phyloP scores from a whole-genome alignment of 2,888 invertebrate species.

The Habrosyne pyritoides region DNA sequence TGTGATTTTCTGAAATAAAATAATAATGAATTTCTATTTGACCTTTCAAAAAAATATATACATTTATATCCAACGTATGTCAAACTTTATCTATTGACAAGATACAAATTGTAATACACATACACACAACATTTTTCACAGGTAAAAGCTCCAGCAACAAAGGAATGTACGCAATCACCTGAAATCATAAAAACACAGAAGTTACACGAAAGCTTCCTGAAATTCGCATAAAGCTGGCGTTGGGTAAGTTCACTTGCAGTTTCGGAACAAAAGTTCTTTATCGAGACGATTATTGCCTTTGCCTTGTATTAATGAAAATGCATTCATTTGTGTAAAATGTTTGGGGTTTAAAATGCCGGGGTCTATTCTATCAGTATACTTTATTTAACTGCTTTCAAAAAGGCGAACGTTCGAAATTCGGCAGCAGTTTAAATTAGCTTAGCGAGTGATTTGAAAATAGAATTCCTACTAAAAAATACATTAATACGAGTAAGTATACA shows the following conservation, averaged over 20 bases:
- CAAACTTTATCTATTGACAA: neutral
- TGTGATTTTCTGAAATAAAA: too few species aligned
- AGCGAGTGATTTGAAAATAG: too few species aligned
- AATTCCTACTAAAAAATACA: too few species aligned
- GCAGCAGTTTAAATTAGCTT: too few species aligned
- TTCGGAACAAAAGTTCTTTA: conserved; percentile 20
- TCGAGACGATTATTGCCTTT: conserved; percentile 23
- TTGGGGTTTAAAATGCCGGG: too few species aligned
- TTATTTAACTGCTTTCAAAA: too few species aligned
- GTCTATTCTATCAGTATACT: too few species aligned
- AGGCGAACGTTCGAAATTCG: too few species aligned
- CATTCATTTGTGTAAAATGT: conserved; percentile 1
- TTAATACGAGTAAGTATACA: too few species aligned
- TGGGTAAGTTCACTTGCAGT: conserved; percentile 24
- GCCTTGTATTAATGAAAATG: neutral
- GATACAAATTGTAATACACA: neutral
- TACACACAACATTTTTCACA: neutral
- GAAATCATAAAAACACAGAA: conserved; percentile 29
- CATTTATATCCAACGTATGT: neutral
- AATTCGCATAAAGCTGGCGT: conserved; percentile 15
- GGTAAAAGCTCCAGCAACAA: neutral
- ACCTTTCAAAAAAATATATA: neutral
- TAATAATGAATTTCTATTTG: too few species aligned
- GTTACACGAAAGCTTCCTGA: conserved; percentile 6
- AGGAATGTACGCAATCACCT: conserved; percentile 10